Base-by-base conservation (phyloP, 2,888 invertebrate species). In the Agriopis aurantiaria region DNA sequence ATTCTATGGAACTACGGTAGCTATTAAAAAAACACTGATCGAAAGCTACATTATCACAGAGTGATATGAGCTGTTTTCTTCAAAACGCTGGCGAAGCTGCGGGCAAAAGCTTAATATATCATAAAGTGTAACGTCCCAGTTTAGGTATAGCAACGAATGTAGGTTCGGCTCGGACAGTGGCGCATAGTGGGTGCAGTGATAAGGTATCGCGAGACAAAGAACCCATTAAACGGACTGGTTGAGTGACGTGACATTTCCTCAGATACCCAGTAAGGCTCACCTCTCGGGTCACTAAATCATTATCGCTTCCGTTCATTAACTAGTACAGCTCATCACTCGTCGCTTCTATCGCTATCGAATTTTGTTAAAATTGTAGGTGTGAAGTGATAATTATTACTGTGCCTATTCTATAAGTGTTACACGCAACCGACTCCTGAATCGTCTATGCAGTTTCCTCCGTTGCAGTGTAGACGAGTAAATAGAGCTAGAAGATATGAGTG, bases 191-290 rank as follows among this genome's bases (percentile, higher is more conserved):
- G 78, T 82, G 81, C 83, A 80, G 79, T 87, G 93, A 93, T 93
- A 93, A 91, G 86, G 84, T 92, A 91, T 91, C 90, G 83, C 82
- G 84, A 91, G 92, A 93, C 93, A 93, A 93, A 93, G 93, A 92
- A 90, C 93, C 90, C 91, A 93, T 93, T 92, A 92, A 89, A 85
- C 87, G 81, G 84, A 87, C 84, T 88, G 85, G 83, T 78, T 82
- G 88, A 88, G 86, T 90, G 92, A 93, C 89, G 90, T 88, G 92
- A 91, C 93, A 88, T 91, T 93, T 93, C 93, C 93, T 93, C 90
- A 89, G 92, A 92, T 92, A 92, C 91, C 89, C 80, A 82, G 82
- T 80, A 84, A 83, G 87, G 85, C 89, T 91, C 91, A 91, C 90
- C 89, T 90, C 88, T 85, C 75, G 87, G 93, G 91, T 91, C 92